These are phyloP conservation scores for Calosoma granatense DNA, from an alignment of 1,140 invertebrate species.

Conservation along the genomic window DNA sequence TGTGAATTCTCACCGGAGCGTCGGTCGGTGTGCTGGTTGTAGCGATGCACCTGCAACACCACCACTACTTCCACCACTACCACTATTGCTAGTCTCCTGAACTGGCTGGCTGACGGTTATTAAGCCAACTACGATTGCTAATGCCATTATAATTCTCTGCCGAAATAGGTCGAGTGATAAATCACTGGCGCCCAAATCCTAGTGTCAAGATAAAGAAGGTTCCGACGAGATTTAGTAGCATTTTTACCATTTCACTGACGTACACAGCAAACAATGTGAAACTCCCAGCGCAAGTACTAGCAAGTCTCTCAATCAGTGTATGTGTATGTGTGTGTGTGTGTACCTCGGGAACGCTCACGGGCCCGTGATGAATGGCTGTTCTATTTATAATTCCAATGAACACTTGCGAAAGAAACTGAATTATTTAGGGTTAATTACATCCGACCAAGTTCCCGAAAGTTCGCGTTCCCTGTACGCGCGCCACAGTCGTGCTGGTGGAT, in stretches of 20 bases:
- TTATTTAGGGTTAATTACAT: conserved; percentile 6
- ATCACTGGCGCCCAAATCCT: conserved; percentile 5
- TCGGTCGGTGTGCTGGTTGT: background rate
- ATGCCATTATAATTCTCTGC: conserved; percentile 11
- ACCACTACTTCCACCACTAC: background rate
- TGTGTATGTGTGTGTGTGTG: too few relatives aligned
- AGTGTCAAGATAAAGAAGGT: conserved; percentile 10
- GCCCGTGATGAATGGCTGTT: background rate
- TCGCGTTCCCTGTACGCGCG: background rate
- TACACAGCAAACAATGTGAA: conserved; percentile 6
- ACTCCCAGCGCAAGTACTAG: background rate
- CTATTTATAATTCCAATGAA: conserved; percentile 8
- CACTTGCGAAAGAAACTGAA: conserved; percentile 4
- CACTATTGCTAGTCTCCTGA: too few relatives aligned
- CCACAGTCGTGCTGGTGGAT: background rate
- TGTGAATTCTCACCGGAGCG: background rate
- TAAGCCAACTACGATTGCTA: conserved; percentile 6
- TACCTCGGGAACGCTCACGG: background rate
- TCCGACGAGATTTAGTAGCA: conserved; percentile 7
- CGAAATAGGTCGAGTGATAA: conserved; percentile 11
- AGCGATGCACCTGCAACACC: background rate
- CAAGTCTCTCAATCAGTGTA: background rate
- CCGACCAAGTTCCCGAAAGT: background rate
- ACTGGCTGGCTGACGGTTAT: too few relatives aligned
- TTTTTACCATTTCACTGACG: conserved; percentile 5